Evolutionary conservation across 2,113 vertebrate genomes (phyloP).

Genomic region (Paradoxurus hermaphroditus): DNA sequence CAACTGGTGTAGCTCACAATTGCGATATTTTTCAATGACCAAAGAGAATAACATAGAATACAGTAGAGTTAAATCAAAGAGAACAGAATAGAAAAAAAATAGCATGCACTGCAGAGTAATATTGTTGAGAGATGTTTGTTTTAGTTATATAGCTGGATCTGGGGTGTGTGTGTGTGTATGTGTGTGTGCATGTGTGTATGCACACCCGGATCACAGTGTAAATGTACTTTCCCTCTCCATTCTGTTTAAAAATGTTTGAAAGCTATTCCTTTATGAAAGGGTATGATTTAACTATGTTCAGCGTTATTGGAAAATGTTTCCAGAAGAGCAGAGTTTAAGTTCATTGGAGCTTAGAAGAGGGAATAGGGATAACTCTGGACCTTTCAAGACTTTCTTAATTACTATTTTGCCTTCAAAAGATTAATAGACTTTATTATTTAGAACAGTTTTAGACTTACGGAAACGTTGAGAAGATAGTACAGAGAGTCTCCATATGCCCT

Average conservation of each 20-base stretch:
- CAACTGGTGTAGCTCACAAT: not conserved
- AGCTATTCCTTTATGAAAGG: not conserved
- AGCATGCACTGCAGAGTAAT: not conserved
- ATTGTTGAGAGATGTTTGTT: not conserved
- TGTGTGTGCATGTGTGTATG: not conserved
- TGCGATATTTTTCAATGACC: conserved; percentile 14
- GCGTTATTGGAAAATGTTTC: conserved; percentile 26
- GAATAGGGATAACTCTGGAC: not conserved
- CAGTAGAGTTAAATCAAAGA: not conserved
- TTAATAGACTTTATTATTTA: not conserved
- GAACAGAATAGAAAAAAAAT: not conserved
- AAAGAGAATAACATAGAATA: not conserved
- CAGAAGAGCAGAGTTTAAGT: not conserved
- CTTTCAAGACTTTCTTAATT: not conserved
- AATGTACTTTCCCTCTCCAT: not conserved
- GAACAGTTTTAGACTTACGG: not conserved
- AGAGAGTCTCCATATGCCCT: not conserved
- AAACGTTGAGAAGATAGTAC: not conserved
- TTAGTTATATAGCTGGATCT: not conserved
- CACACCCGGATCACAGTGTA: not conserved
- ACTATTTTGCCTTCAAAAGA: conserved; percentile 3
- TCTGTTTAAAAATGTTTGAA: not conserved
- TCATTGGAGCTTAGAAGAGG: not conserved
- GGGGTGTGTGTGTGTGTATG: not conserved
- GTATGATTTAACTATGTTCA: not conserved